Conservation (phyloP, 2,797 vertebrate species). For the Sebastes flavidus region DNA sequence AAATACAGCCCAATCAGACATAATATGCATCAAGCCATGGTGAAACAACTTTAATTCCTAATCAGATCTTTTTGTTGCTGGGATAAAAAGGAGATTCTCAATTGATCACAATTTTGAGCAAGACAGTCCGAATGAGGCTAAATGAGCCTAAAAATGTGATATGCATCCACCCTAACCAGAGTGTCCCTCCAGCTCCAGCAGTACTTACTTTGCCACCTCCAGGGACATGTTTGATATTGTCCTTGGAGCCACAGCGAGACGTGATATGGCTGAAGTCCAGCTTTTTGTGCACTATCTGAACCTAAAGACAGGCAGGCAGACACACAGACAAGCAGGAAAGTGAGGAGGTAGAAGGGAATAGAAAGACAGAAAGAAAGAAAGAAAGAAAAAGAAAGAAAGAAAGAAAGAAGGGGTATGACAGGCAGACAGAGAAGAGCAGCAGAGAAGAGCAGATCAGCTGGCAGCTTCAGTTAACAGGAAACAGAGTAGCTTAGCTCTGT, state of each 20-base stretch:
- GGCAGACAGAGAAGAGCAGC: slow-evolving; percentile 44
- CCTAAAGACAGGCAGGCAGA: slow-evolving; percentile 86
- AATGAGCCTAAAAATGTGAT: slow-evolving; percentile 20
- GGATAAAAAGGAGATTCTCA: background rate
- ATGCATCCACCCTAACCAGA: slow-evolving; percentile 43
- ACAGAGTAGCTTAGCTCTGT: slow-evolving; percentile 54
- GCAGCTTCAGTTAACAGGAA: slow-evolving; percentile 64
- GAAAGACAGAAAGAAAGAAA: slow-evolving; percentile 1
- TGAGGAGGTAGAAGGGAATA: slow-evolving; percentile 36
- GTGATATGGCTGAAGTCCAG: slow-evolving; percentile 99
- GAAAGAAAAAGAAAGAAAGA: background rate
- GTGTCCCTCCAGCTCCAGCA: slow-evolving; percentile 58
- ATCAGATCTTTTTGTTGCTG: background rate
- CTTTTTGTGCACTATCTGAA: slow-evolving; percentile 99
- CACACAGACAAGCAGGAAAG: slow-evolving; percentile 60
- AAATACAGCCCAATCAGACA: background rate
- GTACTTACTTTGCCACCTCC: slow-evolving; percentile 99
- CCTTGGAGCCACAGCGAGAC: slow-evolving; percentile 99
- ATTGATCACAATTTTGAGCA: slow-evolving; percentile 9
- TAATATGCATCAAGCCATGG: background rate
- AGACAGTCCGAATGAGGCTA: background rate
- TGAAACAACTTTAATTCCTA: background rate
- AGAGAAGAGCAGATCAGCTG: slow-evolving; percentile 70
- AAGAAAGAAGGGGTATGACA: slow-evolving; percentile 16
- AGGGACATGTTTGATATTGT: slow-evolving; percentile 99